Base-by-base conservation (phyloP, 2,113 vertebrate species). In the Acrocephalus kingi region DNA sequence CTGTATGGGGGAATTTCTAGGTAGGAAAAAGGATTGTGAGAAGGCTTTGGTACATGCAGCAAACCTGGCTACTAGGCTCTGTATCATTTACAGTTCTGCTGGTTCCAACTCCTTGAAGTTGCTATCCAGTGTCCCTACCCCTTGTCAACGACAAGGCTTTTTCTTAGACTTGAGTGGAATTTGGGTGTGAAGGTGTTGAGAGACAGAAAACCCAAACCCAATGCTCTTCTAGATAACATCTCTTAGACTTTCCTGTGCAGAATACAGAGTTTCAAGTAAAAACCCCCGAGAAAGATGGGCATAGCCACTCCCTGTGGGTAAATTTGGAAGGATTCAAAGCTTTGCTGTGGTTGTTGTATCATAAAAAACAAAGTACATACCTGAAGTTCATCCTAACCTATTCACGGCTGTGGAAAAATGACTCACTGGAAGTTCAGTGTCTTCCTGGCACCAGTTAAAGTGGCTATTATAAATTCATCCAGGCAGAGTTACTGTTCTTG, bases 311-410 rank as follows among this genome's bases (percentile, higher is more conserved):
- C 45, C 52, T 78, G 66, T 62, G 30, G 54, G 16, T 62, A 79
- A 85, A 91, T 79, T 20, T 49, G 28, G 10, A 87, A 39, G 8
- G 63, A 7, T 52, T 89, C 39, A 86, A 62, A 51, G 11, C 10
- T 89, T 96, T 87, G 23, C 51, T 82, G 49, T 84, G 73, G 61
- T 77, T 71, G 30, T 59, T 54, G 24, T 17, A 52, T 28, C 33
- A 41, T 18, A 30, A 63, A 77, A 82, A 93, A 43, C 67, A 51
- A 84, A 19, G 7, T 1, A 1, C 48, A 72, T 89, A 89, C 62
- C 87, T 97, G 73, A 84, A 94, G 80, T 82, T 85, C 81, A 91
- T 84, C 46, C 72, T 88, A 77, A 92, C 43, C 37, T 87, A 82
- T 68, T 73, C 84, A 69, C 0, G 16, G 54, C 54, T 93, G 45